Evolutionary conservation across 2,888 invertebrate species (phyloP), one percentile per base, ranked within the genome.

Genomic region (Theretra japonica): DNA sequence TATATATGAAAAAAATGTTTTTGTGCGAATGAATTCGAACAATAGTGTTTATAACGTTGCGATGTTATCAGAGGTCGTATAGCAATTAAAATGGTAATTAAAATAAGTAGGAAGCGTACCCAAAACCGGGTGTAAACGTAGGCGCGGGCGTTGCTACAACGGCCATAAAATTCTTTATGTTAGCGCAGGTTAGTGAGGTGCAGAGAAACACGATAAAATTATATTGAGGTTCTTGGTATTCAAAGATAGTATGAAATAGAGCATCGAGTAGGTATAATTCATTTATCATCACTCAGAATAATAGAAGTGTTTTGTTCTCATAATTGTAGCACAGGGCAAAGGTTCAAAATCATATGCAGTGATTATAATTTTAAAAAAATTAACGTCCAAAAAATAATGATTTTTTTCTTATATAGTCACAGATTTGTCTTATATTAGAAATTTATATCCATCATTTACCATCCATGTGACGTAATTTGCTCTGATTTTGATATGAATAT

Each of bases 51-150:
- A 82, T 82, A 82, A 82, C 79, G 77, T 76, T 82, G 77, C 74
- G 88, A 90, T 90, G 77, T 90, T 88, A 91, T 91, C 88, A 80
- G 79, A 77, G 76, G 86, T 82, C 79, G 83, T 86, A 86, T 85
- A 86, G 85, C 83, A 90, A 90, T 92, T 90, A 90, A 89, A 89
- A 90, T 87, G 87, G 84, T 90, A 90, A 93, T 93, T 93, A 90
- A 90, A 89, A 89, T 88, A 89, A 88, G 89, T 89, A 90, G 91
- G 90, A 91, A 92, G 88, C 85, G 84, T 80, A 84, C 85, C 85
- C 86, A 82, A 88, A 89, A 84, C 87, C 83, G 85, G 85, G 85
- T 86, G 85, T 89, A 87, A 88, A 87, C 80, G 85, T 89, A 90
- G 89, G 90, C 88, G 88, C 88, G 85, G 83, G 84, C 83, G 81